These are phyloP conservation scores for Ptyas mucosa DNA, from an alignment of 2,113 vertebrate species.

Conservation along the genomic window DNA sequence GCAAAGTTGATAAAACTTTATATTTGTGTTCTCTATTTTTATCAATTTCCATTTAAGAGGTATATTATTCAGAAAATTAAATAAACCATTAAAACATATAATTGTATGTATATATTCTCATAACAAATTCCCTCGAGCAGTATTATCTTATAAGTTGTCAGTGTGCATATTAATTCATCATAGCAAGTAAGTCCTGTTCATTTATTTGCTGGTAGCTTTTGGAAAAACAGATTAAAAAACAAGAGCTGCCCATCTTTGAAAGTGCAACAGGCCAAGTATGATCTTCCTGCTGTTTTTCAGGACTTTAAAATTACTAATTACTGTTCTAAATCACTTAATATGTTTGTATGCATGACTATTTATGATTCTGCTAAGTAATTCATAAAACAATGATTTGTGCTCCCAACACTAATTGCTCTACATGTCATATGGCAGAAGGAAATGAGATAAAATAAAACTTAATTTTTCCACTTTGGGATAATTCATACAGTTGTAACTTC, in stretches of 20 bases:
- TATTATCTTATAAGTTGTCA: conserved; percentile 69
- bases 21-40: conserved; percentile 79
- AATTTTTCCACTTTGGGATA: background rate
- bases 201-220: conserved; percentile 73
- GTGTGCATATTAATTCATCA: conserved; percentile 82
- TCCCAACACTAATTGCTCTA: conserved; percentile 53
- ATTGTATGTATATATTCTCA: conserved; percentile 83
- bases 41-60: conserved; percentile 73
- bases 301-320: conserved; percentile 78
- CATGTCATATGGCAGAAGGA: conserved; percentile 4
- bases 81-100: conserved; percentile 86
- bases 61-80: conserved; percentile 77
- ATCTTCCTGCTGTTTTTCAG: conserved; percentile 66
- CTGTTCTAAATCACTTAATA: conserved; percentile 68
- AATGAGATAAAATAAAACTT: background rate
- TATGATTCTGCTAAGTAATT: conserved; percentile 63
- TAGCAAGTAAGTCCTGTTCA: conserved; percentile 71
- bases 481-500: background rate
- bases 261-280: conserved; percentile 71
- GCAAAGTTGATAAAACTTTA: conserved; percentile 81
- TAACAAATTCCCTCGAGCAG: conserved; percentile 77
- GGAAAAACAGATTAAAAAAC: conserved; percentile 72
- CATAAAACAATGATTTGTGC: conserved; percentile 55
- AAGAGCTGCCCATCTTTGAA: conserved; percentile 68
- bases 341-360: conserved; percentile 78